These are phyloP conservation scores for Chunga burmeisteri DNA, from an alignment of 2,113 vertebrate genomes.

Conservation along the genomic window DNA sequence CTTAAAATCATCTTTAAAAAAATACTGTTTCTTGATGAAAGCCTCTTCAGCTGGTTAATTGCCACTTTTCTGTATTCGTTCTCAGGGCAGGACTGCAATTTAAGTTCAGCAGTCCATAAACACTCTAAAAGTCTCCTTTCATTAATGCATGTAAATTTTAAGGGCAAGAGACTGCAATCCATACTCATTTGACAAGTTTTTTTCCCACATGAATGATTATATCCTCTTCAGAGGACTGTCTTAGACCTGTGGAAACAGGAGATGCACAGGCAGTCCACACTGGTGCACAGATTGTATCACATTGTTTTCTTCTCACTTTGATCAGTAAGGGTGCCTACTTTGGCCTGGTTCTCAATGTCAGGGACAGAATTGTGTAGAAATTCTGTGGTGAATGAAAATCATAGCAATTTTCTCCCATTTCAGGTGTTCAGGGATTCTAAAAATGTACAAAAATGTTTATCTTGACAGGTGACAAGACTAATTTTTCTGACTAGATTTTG, in stretches of 20 bases:
- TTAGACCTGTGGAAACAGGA: not conserved
- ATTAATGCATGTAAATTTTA: not conserved
- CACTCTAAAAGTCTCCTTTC: not conserved
- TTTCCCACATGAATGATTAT: not conserved
- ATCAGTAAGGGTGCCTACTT: not conserved
- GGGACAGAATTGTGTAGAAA: not conserved
- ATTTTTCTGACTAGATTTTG: not conserved
- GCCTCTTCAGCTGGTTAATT: not conserved
- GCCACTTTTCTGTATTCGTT: not conserved
- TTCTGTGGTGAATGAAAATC: not conserved
- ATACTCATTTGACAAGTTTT: not conserved
- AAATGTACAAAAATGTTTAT: not conserved
- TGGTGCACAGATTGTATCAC: fast-evolving
- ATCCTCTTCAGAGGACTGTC: not conserved
- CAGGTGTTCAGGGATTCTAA: not conserved
- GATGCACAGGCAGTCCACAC: not conserved
- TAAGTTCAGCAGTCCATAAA: not conserved
- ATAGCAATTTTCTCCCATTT: not conserved
- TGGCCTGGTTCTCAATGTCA: not conserved
- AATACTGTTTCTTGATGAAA: not conserved
- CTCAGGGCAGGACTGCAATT: not conserved
- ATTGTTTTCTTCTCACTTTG: not conserved
- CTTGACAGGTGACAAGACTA: not conserved
- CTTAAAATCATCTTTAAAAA: not conserved
- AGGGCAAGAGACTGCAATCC: not conserved